These are phyloP conservation scores for Gadus chalcogrammus DNA, from an alignment of 2,113 vertebrate species.

Conservation along the genomic window DNA sequence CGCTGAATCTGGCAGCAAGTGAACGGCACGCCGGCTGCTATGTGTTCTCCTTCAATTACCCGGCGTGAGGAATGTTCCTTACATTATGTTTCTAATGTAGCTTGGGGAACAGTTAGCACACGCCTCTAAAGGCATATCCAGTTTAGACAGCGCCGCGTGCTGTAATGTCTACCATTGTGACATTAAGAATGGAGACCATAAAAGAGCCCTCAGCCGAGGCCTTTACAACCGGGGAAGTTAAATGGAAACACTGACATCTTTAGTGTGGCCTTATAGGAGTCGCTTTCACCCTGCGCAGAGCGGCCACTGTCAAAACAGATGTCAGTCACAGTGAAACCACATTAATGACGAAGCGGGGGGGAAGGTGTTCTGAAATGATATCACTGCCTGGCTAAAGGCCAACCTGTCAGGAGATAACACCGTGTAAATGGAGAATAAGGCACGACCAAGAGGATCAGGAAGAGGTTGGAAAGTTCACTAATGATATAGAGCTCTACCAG, in stretches of 20 bases:
- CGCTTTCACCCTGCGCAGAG: constrained; percentile 18
- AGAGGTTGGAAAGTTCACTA: not conserved
- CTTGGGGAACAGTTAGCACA: constrained; percentile 17
- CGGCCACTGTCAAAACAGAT: constrained; percentile 47
- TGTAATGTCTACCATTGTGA: constrained; percentile 41
- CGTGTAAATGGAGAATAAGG: not conserved
- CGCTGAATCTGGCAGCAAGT: too few species aligned
- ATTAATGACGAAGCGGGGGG: constrained; percentile 35
- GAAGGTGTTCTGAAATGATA: constrained; percentile 33
- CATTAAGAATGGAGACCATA: constrained; percentile 56
- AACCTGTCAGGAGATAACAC: constrained; percentile 16
- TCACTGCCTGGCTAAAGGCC: constrained; percentile 25
- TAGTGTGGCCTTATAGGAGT: constrained; percentile 45
- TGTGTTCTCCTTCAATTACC: too few species aligned
- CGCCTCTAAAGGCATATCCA: constrained; percentile 21
- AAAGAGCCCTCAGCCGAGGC: constrained; percentile 42
- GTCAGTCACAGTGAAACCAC: constrained; percentile 48
- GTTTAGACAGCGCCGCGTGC: not conserved
- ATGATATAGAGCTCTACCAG: too few species aligned
- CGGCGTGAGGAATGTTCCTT: not conserved
- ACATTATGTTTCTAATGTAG: constrained; percentile 29
- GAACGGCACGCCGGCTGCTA: too few species aligned
- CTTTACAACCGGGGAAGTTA: constrained; percentile 63
- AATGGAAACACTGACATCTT: constrained; percentile 60
- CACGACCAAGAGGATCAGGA: constrained; percentile 23